Evolutionary conservation across 1,140 invertebrate genomes (phyloP), one percentile per base, ranked within the genome.

Genomic region (Lepidostoma basale): DNA sequence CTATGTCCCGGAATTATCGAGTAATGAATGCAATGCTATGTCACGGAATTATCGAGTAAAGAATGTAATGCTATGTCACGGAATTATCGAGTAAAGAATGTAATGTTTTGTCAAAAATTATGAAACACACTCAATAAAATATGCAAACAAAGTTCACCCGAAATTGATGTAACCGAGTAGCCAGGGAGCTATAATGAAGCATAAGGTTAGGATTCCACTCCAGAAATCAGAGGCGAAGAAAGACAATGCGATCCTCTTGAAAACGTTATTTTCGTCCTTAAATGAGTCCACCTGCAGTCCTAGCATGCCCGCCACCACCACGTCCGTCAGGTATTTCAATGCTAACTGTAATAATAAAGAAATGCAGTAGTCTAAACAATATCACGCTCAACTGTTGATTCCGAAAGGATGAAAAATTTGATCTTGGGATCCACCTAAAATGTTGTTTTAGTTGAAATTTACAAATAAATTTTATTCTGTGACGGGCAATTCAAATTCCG

Each of bases 231-330:
- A 54, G 3, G 16, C 20, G 54, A 73, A 73, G 16, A 73, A 47
- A 9, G 36, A 40, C 16, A 23, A 49, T 25, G 56, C 36, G 33
- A 66, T 30, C 25, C 56, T 67, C 23, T 64, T 44, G 30, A 70
- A 60, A 2, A 64, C 30, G 65, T 69, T 70, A 4, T 73, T 26
- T 67, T 67, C 42, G n/a, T 49, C 47, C 28, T 45, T 36, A 26
- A 73, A 73, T 3, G 68, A 49, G 23, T 73, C 62, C 8, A 22
- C 47, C 20, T 67, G 28, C 4, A 73, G 44, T n/a, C 65, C 68
- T 4, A 73, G 58, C 0, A 73, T 42, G 1, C 62, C 49, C 10
- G 33, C 36, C 2, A 69, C 71, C 5, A 69, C 36, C 9, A 54
- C 59, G 26, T 73, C 71, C 8, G 71, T 73, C 20, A 69, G 44